These are phyloP conservation scores for Allygus modestus DNA, from an alignment of 2,888 invertebrate genomes.

Conservation along the genomic window DNA sequence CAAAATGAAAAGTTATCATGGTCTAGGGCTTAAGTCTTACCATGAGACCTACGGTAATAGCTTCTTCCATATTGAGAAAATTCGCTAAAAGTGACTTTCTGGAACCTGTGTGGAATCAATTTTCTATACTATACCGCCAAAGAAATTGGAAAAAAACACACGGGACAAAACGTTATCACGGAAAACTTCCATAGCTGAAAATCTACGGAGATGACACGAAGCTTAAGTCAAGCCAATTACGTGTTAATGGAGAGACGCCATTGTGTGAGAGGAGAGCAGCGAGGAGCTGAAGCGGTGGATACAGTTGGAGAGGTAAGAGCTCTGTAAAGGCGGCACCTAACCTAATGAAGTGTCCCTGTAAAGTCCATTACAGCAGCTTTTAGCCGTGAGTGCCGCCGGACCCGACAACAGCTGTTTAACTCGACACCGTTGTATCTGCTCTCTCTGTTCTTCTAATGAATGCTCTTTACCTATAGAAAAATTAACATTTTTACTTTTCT, in stretches of 20 bases:
- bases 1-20: too few species aligned
- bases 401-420: slow-evolving; percentile 54
- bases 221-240: slow-evolving; percentile 13
- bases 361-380: slow-evolving; percentile 56
- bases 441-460: slow-evolving; percentile 11
- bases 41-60: too few species aligned
- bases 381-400: slow-evolving; percentile 41
- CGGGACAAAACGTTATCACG: too few species aligned
- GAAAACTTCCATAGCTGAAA: too few species aligned
- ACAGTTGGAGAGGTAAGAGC: slow-evolving; percentile 40
- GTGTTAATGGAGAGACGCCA: neutral
- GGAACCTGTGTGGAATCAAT: too few species aligned
- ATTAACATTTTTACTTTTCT: neutral
- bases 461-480: neutral
- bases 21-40: too few species aligned
- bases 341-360: slow-evolving; percentile 58
- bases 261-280: neutral
- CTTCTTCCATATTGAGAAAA: too few species aligned
- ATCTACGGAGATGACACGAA: too few species aligned
- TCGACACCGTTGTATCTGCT: slow-evolving; percentile 11
- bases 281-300: slow-evolving; percentile 8
- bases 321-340: slow-evolving; percentile 51
- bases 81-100: too few species aligned
- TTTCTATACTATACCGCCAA: too few species aligned
- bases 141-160: too few species aligned